phyloP scores from a whole-genome alignment of 2,888 invertebrate genomes.

The Ctena decussata region DNA sequence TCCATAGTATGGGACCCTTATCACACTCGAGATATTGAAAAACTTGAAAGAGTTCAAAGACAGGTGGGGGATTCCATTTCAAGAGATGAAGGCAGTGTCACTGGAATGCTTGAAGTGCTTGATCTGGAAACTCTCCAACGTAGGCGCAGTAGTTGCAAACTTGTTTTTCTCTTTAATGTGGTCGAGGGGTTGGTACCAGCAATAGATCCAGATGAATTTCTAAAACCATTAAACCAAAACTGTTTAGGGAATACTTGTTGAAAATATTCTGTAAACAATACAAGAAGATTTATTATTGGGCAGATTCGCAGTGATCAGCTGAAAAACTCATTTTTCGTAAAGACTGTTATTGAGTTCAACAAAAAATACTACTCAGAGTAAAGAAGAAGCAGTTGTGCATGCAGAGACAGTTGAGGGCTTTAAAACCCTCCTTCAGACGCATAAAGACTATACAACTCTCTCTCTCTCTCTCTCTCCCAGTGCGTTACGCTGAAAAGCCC shows the following conservation, averaged over 20 bases:
- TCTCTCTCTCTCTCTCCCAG: not conserved
- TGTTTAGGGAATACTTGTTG: not conserved
- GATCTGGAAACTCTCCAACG: not conserved
- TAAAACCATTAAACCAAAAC: not conserved
- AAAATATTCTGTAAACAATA: not conserved
- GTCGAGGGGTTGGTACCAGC: constrained; percentile 18
- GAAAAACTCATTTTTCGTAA: constrained; percentile 1
- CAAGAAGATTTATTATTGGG: not conserved
- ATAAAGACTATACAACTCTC: not conserved
- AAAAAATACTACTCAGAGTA: too few species aligned
- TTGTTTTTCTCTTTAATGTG: constrained; percentile 1
- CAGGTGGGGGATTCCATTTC: not conserved
- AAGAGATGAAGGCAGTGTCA: constrained; percentile 8
- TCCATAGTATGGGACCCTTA: not conserved
- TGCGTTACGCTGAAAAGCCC: constrained; percentile 2
- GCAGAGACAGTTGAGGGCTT: constrained; percentile 17
- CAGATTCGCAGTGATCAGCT: not conserved
- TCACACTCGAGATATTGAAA: not conserved
- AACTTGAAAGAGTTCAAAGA: not conserved
- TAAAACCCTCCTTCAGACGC: not conserved
- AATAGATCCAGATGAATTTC: not conserved
- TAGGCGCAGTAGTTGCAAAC: not conserved
- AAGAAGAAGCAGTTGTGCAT: not conserved
- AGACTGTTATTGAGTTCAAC: not conserved
- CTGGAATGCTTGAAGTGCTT: not conserved